These are phyloP conservation scores for Cephalopachus bancanus DNA, from an alignment of 2,797 vertebrate genomes.

Conservation along the genomic window DNA sequence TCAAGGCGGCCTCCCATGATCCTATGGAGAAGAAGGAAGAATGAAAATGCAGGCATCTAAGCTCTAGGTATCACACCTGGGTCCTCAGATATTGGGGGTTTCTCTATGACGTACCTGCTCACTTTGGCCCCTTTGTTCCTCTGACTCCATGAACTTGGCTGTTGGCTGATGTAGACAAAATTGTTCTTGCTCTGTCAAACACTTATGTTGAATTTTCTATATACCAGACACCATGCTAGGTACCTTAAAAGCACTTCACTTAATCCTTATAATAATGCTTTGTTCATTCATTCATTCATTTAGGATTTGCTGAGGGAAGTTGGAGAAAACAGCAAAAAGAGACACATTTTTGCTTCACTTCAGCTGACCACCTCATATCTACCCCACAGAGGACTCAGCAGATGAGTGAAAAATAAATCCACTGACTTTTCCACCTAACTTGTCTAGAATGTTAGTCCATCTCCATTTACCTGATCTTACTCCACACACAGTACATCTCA, in stretches of 20 bases:
- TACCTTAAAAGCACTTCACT: neutral
- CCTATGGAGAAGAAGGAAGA: slow-evolving; percentile 77
- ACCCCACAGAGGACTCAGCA: neutral
- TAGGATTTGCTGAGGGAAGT: neutral
- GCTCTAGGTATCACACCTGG: fast-evolving
- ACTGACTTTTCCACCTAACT: neutral
- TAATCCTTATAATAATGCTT: neutral
- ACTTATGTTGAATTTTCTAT: neutral
- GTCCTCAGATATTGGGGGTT: neutral
- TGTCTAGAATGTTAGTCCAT: no score
- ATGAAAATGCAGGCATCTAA: neutral
- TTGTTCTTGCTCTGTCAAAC: neutral
- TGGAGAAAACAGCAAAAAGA: neutral
- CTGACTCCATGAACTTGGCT: neutral
- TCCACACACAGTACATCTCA: fast-evolving
- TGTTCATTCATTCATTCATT: neutral
- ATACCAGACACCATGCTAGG: neutral
- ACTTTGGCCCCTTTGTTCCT: neutral
- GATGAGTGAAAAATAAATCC: neutral
- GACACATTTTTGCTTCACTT: neutral
- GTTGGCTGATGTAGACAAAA: neutral
- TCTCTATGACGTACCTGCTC: no score
- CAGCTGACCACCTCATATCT: neutral
- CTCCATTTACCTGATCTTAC: neutral
- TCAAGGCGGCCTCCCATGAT: slow-evolving; percentile 83